Evolutionary conservation across 2,888 invertebrate genomes (phyloP), one percentile per base, ranked within the genome.

Genomic region (Mesodorylaimus sp.): DNA sequence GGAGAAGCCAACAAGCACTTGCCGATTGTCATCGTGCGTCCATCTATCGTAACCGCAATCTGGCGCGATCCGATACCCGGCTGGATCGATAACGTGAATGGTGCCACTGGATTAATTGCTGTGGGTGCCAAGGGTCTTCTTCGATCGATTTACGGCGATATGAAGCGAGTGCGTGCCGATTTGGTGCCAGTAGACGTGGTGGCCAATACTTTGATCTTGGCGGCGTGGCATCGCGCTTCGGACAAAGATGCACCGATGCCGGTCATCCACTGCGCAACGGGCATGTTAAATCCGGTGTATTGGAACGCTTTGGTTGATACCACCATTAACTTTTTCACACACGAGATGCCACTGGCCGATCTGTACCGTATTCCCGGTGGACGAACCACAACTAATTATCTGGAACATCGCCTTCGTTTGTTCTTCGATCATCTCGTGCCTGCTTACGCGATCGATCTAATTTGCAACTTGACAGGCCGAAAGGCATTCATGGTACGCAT

Each of bases 11-110:
- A 80, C 44, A 76, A 77, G 0, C 75, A 72, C 38, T 73, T 91
- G 26, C 87, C 88, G 0, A 68, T 78, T 0, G 75, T 81, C 27
- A 80, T 93, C 55, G 76, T 82, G 53, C 73, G 91, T 52, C 91
- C 91, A 0, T 87, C 88, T 0, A 86, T 91, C 58, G 85, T 88
- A 79, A 75, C 88, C 52, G 88, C 88, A 1, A 63, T 69, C 44
- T 73, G 72, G 71, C 63, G 63, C 50, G 71, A 72, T 55, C 73
- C 73, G 2, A 57, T 70, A 19, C 68, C 71, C 3, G 91, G 91
- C 0, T 95, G 93, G 93, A 87, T 89, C 0, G 81, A 83, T 57
- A 91, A 89, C 48, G 85, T 87, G 68, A 93, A 91, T 62, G 93
- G 93, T 0, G 88, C 91, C 0, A 87, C 87, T 5, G 38, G 87